Base-by-base conservation (phyloP, 1,140 invertebrate species). In the Notospermus geniculatus region DNA sequence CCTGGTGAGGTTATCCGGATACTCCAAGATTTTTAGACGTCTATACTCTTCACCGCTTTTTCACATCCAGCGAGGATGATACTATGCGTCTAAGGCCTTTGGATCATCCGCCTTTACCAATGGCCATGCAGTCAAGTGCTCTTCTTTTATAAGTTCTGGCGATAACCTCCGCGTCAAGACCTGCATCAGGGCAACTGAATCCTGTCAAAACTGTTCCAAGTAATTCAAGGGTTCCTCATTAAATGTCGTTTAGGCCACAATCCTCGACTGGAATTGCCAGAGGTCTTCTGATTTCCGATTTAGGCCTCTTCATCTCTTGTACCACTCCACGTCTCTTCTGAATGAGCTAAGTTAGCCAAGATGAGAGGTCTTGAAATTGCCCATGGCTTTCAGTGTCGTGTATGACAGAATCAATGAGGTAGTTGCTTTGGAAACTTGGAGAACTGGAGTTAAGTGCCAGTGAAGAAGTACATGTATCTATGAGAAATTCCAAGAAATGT, bases 261-360 rank as follows among this genome's bases (percentile, higher is more conserved):
- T 54, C 29, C 22, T 60, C 11, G 65, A 30, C 22, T 66, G 32
- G 41, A 63, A 66, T 32, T 62, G 64, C 22, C 64, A 63, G n/a
- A 39, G 60, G 62, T 46, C 53, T 32, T 4, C 57, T 22, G 17
- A 66, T 57, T 27, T 66, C 60, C 15, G 55, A 2, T 58, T 36
- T 54, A 15, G 61, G 61, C 22, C 63, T 63, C 46, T 36, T 36
- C 32, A 36, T 36, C 32, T 36, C 5, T 7, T 36, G 4, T 4
- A 36, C 32, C 32, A 36, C 15, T 4, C 4, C 4, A 7, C 32
- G 32, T 15, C 32, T 36, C 32, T 7, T 36, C 32, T 36, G 32
- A 15, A 4, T 36, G 32, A 7, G 15, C 5, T 15, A 36, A 36
- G 32, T 15, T 36, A 36, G 32, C 32, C n/a, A n/a, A n/a, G n/a